These are phyloP conservation scores for Meriones psammophilus DNA, from an alignment of 2,797 vertebrate genomes.

Conservation along the genomic window DNA sequence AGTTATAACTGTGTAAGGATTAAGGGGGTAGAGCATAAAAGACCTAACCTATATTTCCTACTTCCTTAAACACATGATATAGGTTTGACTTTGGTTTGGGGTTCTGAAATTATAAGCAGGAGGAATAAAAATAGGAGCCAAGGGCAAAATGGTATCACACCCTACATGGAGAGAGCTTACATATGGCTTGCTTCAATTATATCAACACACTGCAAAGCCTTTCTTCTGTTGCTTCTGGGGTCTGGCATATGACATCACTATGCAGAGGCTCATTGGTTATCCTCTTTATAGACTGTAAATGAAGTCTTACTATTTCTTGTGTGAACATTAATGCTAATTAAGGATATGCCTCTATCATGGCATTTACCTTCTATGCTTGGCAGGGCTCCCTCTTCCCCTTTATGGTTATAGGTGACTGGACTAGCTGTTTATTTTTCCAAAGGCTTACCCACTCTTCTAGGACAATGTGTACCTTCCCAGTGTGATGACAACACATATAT, in stretches of 20 bases:
- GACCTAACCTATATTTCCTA: not conserved
- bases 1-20: not conserved
- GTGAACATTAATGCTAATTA: not conserved
- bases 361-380: not conserved
- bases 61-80: not conserved
- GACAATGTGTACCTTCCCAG: conserved; percentile 70
- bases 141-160: not conserved
- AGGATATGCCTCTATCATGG: not conserved
- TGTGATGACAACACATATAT: conserved; percentile 69
- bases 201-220: not conserved
- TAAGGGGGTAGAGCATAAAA: not conserved
- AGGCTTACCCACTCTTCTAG: conserved; percentile 60
- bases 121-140: not conserved
- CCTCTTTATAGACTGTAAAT: not conserved
- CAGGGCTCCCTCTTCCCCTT: not conserved
- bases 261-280: too few species aligned
- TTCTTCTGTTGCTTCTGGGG: not conserved
- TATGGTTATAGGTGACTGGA: not conserved
- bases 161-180: not conserved
- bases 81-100: not conserved
- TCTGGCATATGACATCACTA: accelerated
- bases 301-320: not conserved
- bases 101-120: conserved; percentile 7
- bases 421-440: conserved; percentile 43
- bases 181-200: not conserved